These are phyloP conservation scores for Setophaga petechia DNA, from an alignment of 2,113 vertebrate species.

Conservation along the genomic window DNA sequence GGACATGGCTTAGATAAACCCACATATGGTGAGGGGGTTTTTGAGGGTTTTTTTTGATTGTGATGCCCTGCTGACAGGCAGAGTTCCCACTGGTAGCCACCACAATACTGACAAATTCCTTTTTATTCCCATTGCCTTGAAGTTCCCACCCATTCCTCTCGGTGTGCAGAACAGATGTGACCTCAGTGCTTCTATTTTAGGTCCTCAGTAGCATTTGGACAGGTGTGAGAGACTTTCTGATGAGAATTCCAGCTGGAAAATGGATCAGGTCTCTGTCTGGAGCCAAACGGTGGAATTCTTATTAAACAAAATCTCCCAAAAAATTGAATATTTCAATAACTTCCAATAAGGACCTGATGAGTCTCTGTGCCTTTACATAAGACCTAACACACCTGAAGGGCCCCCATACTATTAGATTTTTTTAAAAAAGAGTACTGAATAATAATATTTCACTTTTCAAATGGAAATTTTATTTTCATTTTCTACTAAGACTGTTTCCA, in stretches of 20 bases:
- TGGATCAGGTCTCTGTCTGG: neutral
- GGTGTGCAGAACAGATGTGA: neutral
- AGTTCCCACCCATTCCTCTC: neutral
- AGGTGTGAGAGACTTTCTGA: neutral
- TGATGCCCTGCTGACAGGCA: neutral
- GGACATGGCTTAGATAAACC: neutral
- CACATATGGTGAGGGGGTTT: fast-evolving
- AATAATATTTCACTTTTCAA: neutral
- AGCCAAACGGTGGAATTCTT: neutral
- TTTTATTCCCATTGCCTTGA: neutral
- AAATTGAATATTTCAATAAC: neutral
- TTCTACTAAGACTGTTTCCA: neutral
- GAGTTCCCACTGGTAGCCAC: neutral
- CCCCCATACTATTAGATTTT: neutral
- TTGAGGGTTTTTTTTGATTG: neutral
- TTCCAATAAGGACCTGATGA: neutral
- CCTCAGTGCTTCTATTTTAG: neutral
- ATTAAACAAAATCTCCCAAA: neutral
- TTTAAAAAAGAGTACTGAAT: neutral
- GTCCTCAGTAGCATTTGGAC: neutral
- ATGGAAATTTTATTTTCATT: neutral
- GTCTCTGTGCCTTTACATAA: neutral
- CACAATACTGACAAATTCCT: neutral
- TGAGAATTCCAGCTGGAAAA: neutral
- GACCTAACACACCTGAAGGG: neutral